A percentile compares a stretch with the other conserved stretches of the same genome.
These are phyloP conservation scores for Loxodonta africana DNA, from an alignment of 2,113 vertebrate genomes.

Conservation along the genomic window DNA sequence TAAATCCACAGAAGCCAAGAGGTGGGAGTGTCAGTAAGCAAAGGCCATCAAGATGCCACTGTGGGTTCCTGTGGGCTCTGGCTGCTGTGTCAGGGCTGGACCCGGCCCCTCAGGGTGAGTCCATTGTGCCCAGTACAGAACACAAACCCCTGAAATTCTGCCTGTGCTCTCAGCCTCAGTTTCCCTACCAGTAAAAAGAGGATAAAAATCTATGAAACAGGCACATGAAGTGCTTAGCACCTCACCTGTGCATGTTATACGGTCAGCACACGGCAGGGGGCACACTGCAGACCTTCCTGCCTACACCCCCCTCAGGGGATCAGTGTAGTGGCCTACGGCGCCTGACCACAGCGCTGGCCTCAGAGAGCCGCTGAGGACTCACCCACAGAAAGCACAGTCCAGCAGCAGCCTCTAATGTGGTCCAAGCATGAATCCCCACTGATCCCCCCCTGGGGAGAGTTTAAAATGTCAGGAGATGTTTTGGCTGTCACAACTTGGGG, in stretches of 20 bases:
- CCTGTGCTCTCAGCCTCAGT: background rate
- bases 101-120: fast-evolving
- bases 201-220: fast-evolving
- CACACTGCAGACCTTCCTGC: background rate
- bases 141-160: background rate
- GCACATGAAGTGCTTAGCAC: fast-evolving
- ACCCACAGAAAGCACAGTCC: fast-evolving
- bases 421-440: fast-evolving
- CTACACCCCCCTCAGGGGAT: background rate
- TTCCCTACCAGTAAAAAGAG: background rate
- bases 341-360: background rate
- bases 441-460: fast-evolving
- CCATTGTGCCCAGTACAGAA: background rate
- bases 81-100: background rate
- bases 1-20: fast-evolving
- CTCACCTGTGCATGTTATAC: fast-evolving
- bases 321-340: fast-evolving
- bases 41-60: fast-evolving
- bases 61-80: background rate
- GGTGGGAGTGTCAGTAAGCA: fast-evolving
- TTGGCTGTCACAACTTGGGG: background rate
- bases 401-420: fast-evolving
- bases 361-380: no score
- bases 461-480: background rate
- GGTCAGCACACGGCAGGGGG: fast-evolving